Evolutionary conservation across 2,888 invertebrate genomes (phyloP), one percentile per base, ranked within the genome.

Genomic region (Idaea dimidiata): DNA sequence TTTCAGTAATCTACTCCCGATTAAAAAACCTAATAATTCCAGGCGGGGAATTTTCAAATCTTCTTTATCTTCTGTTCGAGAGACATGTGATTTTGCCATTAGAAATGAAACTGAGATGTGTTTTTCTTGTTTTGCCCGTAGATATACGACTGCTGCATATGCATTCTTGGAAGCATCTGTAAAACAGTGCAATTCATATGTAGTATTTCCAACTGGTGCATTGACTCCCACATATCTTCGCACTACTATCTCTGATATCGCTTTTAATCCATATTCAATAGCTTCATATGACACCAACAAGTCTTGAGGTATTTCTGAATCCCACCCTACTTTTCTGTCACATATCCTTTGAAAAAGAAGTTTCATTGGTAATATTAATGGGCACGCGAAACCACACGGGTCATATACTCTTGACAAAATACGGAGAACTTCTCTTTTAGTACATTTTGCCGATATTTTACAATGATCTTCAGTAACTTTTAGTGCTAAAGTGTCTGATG

Each of bases 21-120:
- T 66, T 1, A 66, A 60, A 55, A 24, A 62, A 54, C 57, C 64
- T 16, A 66, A 17, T 17, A 66, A 57, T 54, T 54, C 54, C 16
- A 54, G 16, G 10, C 54, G 10, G n/a, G 54, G 54, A 14, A 54
- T 64, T 62, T 57, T 16, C 31, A 66, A 59, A 61, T 66, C 60
- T 57, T 31, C 17, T 57, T 69, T 43, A 43, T 64, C 61, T 56
- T 63, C 62, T 54, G 62, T 65, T 59, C 7, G 32, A 0, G 32
- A 6, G 6, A 67, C 62, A 59, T 66, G 61, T 14, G 65, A 63
- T 17, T 68, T 68, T 54, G 63, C 66, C 59, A 68, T 70, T 54
- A 70, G 59, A 61, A 70, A 68, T 16, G 16, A 70, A 68, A n/a
- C 16, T 54, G 6, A 4, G n/a, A 54, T 1, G n/a, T n/a, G 16